These are phyloP conservation scores for Lophura swinhoii DNA, from an alignment of 2,797 vertebrate species.

Conservation along the genomic window DNA sequence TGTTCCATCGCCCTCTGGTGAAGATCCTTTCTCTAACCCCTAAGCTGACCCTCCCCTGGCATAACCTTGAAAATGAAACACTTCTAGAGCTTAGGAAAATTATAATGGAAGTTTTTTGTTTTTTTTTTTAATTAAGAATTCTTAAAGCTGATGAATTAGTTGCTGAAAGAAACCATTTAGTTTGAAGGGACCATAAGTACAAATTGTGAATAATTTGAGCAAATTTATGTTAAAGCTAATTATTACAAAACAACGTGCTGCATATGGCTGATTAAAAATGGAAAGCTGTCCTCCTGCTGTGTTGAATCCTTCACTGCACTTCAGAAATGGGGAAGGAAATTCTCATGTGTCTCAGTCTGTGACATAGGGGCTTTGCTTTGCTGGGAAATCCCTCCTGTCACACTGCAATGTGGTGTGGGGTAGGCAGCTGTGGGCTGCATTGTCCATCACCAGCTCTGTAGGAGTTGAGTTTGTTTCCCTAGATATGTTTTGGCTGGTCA, in stretches of 20 bases:
- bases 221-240: background rate
- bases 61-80: background rate
- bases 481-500: background rate
- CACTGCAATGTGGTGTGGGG: accelerated
- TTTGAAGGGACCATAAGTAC: background rate
- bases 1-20: background rate
- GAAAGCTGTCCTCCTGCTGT: background rate
- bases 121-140: background rate
- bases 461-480: background rate
- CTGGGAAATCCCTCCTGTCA: background rate
- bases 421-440: background rate
- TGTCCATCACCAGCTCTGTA: background rate
- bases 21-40: too few species aligned
- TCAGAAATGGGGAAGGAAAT: background rate
- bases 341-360: background rate
- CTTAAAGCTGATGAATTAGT: background rate
- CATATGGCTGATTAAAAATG: background rate
- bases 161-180: background rate
- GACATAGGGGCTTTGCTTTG: accelerated
- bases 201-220: background rate
- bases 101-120: background rate
- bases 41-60: too few species aligned
- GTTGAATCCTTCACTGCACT: background rate
- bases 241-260: background rate
- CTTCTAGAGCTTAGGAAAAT: background rate